phyloP scores from a whole-genome alignment of 2,797 vertebrate species.

The Poecilia velifera region DNA sequence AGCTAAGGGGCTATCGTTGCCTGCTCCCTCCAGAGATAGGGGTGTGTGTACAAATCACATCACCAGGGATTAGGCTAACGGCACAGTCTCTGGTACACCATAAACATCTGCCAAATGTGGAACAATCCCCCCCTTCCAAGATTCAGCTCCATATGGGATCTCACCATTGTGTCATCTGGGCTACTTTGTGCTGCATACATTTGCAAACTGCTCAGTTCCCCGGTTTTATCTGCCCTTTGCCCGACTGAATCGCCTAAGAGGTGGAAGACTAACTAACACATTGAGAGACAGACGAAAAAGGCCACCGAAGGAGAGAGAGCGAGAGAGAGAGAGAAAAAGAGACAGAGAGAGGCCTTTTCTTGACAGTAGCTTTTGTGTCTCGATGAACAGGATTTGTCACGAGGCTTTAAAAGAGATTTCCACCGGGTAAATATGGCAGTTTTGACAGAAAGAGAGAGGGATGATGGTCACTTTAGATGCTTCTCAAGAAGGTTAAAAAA shows the following conservation, averaged over 20 bases:
- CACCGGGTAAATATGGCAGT: conserved; percentile 79
- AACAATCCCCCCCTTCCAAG: conserved; percentile 74
- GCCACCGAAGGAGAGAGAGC: conserved; percentile 40
- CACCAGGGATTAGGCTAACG: conserved; percentile 86
- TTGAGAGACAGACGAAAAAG: conserved; percentile 63
- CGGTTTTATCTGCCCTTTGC: conserved; percentile 76
- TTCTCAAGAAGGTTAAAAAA: conserved; percentile 59
- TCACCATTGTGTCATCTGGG: conserved; percentile 75
- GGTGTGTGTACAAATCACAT: conserved; percentile 87
- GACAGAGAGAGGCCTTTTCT: conserved; percentile 73
- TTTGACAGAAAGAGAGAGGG: conserved; percentile 75
- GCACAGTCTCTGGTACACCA: conserved; percentile 81
- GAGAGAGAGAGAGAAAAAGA: conserved; percentile 31
- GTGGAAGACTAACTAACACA: conserved; percentile 76
- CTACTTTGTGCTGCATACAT: conserved; percentile 68
- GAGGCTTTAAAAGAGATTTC: conserved; percentile 83
- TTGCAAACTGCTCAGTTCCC: conserved; percentile 65
- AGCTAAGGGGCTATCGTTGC: conserved; percentile 68
- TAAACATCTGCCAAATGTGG: conserved; percentile 86
- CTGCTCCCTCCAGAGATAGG: conserved; percentile 84
- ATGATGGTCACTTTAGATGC: conserved; percentile 79
- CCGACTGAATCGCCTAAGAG: conserved; percentile 80
- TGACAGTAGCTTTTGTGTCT: conserved; percentile 82
- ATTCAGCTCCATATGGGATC: conserved; percentile 79
- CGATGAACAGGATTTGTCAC: conserved; percentile 83